These are phyloP conservation scores for Drosophila birchii DNA, from an alignment of 2,888 invertebrate species.

Conservation along the genomic window DNA sequence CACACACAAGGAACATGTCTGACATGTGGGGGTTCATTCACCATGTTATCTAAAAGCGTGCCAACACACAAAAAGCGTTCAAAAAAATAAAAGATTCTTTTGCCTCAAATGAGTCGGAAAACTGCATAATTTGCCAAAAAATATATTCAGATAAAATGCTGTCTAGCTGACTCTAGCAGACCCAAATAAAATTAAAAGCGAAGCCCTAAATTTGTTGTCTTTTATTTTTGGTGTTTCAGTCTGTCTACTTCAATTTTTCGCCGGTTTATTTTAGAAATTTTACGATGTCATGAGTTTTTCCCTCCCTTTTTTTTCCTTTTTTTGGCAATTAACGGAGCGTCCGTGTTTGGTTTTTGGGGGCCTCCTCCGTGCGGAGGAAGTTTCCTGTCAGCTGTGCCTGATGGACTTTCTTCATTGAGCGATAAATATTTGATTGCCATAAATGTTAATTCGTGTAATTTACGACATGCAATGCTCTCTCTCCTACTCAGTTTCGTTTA, in stretches of 20 bases:
- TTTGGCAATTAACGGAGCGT: constrained; percentile 42
- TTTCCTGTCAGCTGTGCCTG: constrained; percentile 43
- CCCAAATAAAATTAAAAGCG: constrained; percentile 33
- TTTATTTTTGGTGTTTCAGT: constrained; percentile 34
- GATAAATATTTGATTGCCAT: constrained; percentile 62
- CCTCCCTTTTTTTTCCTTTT: constrained; percentile 15
- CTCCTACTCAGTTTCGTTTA: constrained; percentile 20
- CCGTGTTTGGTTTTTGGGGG: constrained; percentile 12
- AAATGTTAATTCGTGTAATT: constrained; percentile 53
- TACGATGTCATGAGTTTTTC: constrained; percentile 59
- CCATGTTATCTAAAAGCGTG: constrained; percentile 69
- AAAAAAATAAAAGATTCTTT: constrained; percentile 43
- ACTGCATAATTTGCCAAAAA: constrained; percentile 37
- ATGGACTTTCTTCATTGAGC: constrained; percentile 56
- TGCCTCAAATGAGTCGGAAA: constrained; percentile 54
- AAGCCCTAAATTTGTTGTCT: constrained; percentile 40
- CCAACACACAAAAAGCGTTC: constrained; percentile 37
- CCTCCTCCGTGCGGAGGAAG: constrained; percentile 17
- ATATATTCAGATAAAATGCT: constrained; percentile 30
- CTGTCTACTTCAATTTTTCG: constrained; percentile 57
- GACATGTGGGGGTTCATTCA: constrained; percentile 65
- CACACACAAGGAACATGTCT: constrained; percentile 40
- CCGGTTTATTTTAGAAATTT: constrained; percentile 70
- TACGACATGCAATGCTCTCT: constrained; percentile 38
- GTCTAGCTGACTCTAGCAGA: constrained; percentile 23